Evolutionary conservation across 1,140 invertebrate species (phyloP).

Genomic region (Liolophura sinensis): DNA sequence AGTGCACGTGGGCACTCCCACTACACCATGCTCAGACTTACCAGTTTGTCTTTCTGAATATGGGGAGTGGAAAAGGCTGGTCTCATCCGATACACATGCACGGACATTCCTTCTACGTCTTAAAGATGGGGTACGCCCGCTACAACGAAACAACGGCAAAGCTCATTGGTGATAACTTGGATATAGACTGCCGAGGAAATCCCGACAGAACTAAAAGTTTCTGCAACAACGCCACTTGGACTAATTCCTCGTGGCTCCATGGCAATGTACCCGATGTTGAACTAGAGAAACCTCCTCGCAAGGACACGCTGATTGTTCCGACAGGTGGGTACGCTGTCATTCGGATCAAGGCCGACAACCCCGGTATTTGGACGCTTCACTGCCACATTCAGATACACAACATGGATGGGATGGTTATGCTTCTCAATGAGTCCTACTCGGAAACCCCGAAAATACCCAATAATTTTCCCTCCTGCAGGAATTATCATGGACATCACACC

Average conservation of each 20-base stretch:
- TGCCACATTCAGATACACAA: constrained; percentile 32
- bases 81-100: constrained; percentile 76
- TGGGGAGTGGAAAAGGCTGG: constrained; percentile 53
- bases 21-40: constrained; percentile 25
- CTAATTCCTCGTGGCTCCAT: constrained; percentile 19
- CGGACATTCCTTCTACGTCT: constrained; percentile 73
- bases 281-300: constrained; percentile 65
- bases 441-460: constrained; percentile 2
- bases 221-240: constrained; percentile 27
- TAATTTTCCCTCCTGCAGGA: constrained; percentile 15
- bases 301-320: constrained; percentile 73
- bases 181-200: constrained; percentile 19
- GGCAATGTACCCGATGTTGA: constrained; percentile 26
- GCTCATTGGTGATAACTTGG: constrained; percentile 3
- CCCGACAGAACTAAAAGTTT: constrained; percentile 2
- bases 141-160: constrained; percentile 11
- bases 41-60: constrained; percentile 39
- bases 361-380: constrained; percentile 50
- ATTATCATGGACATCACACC: not conserved
- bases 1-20: constrained; percentile 31
- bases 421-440: constrained; percentile 10
- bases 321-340: constrained; percentile 69
- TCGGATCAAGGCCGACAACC: constrained; percentile 74
- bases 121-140: constrained; percentile 61
- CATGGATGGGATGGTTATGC: constrained; percentile 11